phyloP scores from a whole-genome alignment of 2,113 vertebrate species.

The Tragelaphus strepsiceros region DNA sequence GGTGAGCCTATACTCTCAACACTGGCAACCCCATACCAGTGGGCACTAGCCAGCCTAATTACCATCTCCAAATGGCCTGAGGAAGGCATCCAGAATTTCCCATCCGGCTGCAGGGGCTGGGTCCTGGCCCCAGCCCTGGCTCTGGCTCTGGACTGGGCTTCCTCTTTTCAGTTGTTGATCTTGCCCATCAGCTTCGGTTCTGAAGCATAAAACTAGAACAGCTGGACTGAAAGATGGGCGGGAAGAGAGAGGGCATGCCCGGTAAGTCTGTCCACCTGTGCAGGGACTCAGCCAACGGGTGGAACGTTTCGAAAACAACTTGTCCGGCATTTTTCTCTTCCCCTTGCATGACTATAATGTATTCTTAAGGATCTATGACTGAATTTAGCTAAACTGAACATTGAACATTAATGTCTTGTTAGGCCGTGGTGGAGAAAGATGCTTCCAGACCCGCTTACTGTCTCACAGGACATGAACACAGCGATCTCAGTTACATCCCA shows the following conservation, averaged over 20 bases:
- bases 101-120: slow-evolving; percentile 15
- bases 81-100: slow-evolving; percentile 44
- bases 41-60: slow-evolving; percentile 66
- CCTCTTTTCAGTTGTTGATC: background rate
- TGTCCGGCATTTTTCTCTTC: background rate
- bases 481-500: background rate
- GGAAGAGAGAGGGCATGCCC: background rate
- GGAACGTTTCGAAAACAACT: background rate
- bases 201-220: slow-evolving; percentile 39
- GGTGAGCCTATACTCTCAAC: slow-evolving; percentile 21
- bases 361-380: background rate
- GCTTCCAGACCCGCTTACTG: background rate
- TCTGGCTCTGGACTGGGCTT: slow-evolving; percentile 5
- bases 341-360: background rate
- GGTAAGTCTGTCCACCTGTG: background rate
- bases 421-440: background rate
- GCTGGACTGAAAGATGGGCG: background rate
- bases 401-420: background rate
- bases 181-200: slow-evolving; percentile 42
- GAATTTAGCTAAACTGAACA: background rate
- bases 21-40: slow-evolving; percentile 44
- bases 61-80: slow-evolving; percentile 67
- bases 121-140: slow-evolving; percentile 13
- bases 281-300: background rate
- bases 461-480: background rate